These are phyloP conservation scores for Suillia variegata DNA, from an alignment of 2,888 invertebrate genomes.

Conservation along the genomic window DNA sequence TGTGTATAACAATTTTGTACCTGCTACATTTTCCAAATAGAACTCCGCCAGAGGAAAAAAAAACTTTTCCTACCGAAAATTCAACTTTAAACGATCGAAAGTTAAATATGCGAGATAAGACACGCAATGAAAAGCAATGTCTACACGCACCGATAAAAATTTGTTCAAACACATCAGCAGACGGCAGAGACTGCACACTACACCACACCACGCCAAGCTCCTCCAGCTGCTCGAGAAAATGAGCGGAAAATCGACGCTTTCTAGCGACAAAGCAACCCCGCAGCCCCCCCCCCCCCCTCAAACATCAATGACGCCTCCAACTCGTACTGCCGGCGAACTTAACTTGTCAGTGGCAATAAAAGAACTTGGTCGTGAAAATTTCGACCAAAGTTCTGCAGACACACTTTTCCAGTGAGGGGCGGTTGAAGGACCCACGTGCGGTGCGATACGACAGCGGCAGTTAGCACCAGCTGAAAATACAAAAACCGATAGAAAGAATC, in stretches of 20 bases:
- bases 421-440: not conserved
- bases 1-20: too few species aligned
- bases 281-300: too few species aligned
- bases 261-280: too few species aligned
- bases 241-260: not conserved
- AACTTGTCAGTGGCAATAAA: not conserved
- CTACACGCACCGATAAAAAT: constrained; percentile 33
- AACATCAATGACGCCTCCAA: not conserved
- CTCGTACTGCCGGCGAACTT: not conserved
- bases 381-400: not conserved
- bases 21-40: too few species aligned
- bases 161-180: constrained; percentile 5
- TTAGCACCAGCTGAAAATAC: not conserved
- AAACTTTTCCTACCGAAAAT: not conserved
- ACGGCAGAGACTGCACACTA: too few species aligned
- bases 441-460: not conserved
- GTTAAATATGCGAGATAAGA: constrained; percentile 36
- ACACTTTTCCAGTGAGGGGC: not conserved
- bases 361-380: not conserved
- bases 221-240: too few species aligned
- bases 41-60: too few species aligned
- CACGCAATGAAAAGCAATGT: constrained; percentile 44
- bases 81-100: not conserved
- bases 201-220: too few species aligned
- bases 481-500: not conserved